Evolutionary conservation across 2,888 invertebrate genomes (phyloP), one percentile per base, ranked within the genome.

Genomic region (Hipparchia semele): DNA sequence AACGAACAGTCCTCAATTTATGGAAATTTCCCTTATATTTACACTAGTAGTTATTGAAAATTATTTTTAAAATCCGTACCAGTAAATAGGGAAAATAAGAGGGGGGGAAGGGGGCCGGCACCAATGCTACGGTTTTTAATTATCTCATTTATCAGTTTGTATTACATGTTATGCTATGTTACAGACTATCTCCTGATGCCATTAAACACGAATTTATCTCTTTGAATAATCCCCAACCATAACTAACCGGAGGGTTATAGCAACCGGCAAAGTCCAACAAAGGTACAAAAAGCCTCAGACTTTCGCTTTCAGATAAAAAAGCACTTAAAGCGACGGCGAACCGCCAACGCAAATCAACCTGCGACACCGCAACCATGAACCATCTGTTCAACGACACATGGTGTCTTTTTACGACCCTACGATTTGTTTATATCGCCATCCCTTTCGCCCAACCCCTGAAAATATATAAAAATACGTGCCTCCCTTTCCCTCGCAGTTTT

Each of bases 361-460:
- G 75, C 66, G 69, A 65, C 61, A 71, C 66, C 80, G 77, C 74
- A 68, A 78, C 89, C 92, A 91, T 91, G 91, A 67, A 79, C 89
- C 92, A 92, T 91, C 92, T 93, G 93, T 90, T 90, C 86, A 83
- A 83, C 85, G 88, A 88, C 92, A 92, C 91, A 89, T 91, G 92
- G 90, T 83, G 82, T 59, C 79, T 89, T 90, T 90, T 90, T 90
- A 88, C 85, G 82, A 81, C 80, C 86, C 80, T 84, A 86, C 90
- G 93, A 92, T 92, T 93, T 93, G 93, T 93, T 91, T 91, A 81
- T 90, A 85, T 86, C 75, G 61, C 77, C 70, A 3, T 83, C 89
- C 79, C 86, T 74, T 74, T 90, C 80, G 0, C 74, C 64, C 88
- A 2, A 45, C 1, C 2, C 0, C 9, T 39, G n/a, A 64, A 46